Evolutionary conservation across 1,140 invertebrate species (phyloP), one percentile per base, ranked within the genome.

Genomic region (Telenomus remus): DNA sequence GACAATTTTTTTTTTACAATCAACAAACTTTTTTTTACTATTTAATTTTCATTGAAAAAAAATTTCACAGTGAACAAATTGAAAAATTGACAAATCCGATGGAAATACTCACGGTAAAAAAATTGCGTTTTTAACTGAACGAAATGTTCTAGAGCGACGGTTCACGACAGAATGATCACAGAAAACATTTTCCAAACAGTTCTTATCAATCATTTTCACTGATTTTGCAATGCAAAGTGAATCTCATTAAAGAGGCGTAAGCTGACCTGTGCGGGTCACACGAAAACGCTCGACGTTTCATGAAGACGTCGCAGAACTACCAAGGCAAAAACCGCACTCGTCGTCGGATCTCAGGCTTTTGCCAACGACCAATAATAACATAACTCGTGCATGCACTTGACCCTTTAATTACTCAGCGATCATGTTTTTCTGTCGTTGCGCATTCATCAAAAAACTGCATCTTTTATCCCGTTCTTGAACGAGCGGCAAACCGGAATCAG

Each of bases 211-310:
- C 56, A 63, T 76, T 71, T 71, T 66, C 66, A 50, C 35, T 16
- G 46, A 61, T 57, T 76, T 76, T 76, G 74, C 49, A 76, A 50
- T 76, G 74, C 66, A 66, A 76, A 76, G 63, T 56, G 37, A 70
- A 76, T 76, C 60, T 71, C 71, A 66, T 76, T 76, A 76, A 37
- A 66, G 55, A 76, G 57, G 74, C 68, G 74, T 71, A 76, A 71
- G 74, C 57, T 76, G 74, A 76, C 74, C 74, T 57, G 74, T 57
- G 46, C 68, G 39, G 74, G 66, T 76, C 74, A 63, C 74, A 71
- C 74, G 74, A 76, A 76, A 76, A 71, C 39, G 55, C 51, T 57
- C 74, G 68, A 71, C 65, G 66, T 65, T 71, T 76, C 56, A 66
- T 57, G 63, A 76, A 76, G 74, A 56, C 63, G 61, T 34, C 33